Conservation (phyloP, 2,888 invertebrate species). For the Didymodactylos carnosus region DNA sequence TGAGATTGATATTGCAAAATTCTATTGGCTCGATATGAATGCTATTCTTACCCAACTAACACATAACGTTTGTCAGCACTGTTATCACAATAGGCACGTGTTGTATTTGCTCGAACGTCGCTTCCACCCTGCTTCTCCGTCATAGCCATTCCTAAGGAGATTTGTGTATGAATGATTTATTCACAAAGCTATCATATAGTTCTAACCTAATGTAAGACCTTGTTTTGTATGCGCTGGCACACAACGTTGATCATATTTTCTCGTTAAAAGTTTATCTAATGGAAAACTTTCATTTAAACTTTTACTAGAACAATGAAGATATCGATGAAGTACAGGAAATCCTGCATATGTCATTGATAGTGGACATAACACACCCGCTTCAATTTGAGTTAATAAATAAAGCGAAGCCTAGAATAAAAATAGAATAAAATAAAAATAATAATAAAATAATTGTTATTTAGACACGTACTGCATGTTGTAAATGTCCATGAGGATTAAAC, state of each 20-base stretch:
- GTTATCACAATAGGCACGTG: not conserved
- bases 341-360: not conserved
- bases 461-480: not conserved
- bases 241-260: not conserved
- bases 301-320: not conserved
- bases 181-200: no score
- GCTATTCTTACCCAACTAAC: not conserved
- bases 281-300: not conserved
- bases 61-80: not conserved
- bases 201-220: not conserved
- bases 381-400: not conserved
- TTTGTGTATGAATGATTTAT: not conserved
- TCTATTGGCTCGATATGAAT: no score
- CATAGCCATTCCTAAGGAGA: not conserved
- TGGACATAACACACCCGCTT: not conserved
- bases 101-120: not conserved
- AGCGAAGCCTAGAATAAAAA: not conserved
- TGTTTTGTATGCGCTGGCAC: not conserved
- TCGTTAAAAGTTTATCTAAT: not conserved
- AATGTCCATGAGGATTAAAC: not conserved
- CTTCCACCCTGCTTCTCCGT: not conserved
- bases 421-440: not conserved
- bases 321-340: not conserved
- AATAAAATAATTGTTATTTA: not conserved
- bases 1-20: not conserved